phyloP scores from a whole-genome alignment of 1,140 invertebrate genomes.

The Camponotus vicinus region DNA sequence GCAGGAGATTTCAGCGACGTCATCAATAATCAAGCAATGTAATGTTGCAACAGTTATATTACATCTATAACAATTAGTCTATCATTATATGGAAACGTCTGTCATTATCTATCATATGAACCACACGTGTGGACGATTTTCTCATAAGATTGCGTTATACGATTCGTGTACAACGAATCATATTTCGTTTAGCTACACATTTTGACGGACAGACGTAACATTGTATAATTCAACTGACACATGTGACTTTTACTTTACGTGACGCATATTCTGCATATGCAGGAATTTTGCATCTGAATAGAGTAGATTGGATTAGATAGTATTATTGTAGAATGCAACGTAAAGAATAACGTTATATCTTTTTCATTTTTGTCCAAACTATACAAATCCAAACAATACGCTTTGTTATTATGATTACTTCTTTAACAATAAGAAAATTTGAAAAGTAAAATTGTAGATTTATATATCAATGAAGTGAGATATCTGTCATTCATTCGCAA shows the following conservation, averaged over 20 bases:
- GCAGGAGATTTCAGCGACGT: not conserved
- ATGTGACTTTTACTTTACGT: not conserved
- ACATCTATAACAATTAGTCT: not conserved
- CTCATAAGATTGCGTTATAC: not conserved
- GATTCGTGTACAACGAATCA: slow-evolving; percentile 18
- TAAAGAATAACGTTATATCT: not conserved
- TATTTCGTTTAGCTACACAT: slow-evolving; percentile 30
- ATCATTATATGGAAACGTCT: not conserved
- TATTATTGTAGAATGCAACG: not conserved
- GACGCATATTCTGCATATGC: not conserved
- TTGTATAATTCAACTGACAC: slow-evolving; percentile 34
- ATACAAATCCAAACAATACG: not conserved
- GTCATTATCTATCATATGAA: not conserved
- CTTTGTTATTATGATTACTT: slow-evolving; percentile 34
- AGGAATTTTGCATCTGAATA: slow-evolving; percentile 11
- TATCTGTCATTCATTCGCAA: not conserved
- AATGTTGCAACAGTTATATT: slow-evolving; percentile 4
- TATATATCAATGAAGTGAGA: not conserved
- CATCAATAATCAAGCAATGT: not conserved
- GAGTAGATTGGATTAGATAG: not conserved
- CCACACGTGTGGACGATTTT: not conserved
- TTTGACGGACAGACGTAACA: not conserved
- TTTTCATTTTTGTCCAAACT: not conserved
- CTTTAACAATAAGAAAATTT: slow-evolving; percentile 7
- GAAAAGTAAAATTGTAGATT: slow-evolving; percentile 25